Evolutionary conservation across 2,888 invertebrate species (phyloP).

Genomic region (Chrysotoxum bicinctum): DNA sequence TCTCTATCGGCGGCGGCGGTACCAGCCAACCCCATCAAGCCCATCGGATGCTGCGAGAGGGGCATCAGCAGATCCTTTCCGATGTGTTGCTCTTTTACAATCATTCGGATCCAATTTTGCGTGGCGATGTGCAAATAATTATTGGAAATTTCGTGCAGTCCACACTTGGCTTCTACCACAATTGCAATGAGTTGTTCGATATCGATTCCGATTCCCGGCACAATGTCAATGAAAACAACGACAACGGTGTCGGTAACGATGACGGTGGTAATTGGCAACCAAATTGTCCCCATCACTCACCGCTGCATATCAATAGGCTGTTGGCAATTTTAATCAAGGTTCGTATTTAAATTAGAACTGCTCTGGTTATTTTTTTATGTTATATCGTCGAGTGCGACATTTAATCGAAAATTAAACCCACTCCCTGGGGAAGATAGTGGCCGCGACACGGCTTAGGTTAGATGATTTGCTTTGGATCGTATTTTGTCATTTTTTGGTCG

Average conservation of each 20-base stretch:
- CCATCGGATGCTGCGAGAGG: neutral
- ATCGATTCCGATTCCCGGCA: neutral
- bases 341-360: conserved; percentile 35
- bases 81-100: conserved; percentile 80
- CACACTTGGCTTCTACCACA: conserved; percentile 66
- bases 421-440: neutral
- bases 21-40: conserved; percentile 16
- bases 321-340: conserved; percentile 80
- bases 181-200: conserved; percentile 65
- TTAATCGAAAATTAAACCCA: conserved; percentile 38
- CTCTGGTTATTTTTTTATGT: conserved; percentile 1
- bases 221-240: conserved; percentile 14
- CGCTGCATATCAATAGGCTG: conserved; percentile 77
- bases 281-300: conserved; percentile 65
- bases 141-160: conserved; percentile 80
- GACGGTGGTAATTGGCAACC: conserved; percentile 46
- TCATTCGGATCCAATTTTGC: conserved; percentile 81
- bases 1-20: neutral
- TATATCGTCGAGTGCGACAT: conserved; percentile 2
- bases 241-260: conserved; percentile 1
- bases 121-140: conserved; percentile 80
- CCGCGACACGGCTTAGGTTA: neutral
- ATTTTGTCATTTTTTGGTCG: conserved; percentile 17
- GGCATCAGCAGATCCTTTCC: conserved; percentile 74
- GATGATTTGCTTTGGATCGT: conserved; percentile 2